Conservation (phyloP, 2,797 vertebrate genomes). For the Eptatretus atami region DNA sequence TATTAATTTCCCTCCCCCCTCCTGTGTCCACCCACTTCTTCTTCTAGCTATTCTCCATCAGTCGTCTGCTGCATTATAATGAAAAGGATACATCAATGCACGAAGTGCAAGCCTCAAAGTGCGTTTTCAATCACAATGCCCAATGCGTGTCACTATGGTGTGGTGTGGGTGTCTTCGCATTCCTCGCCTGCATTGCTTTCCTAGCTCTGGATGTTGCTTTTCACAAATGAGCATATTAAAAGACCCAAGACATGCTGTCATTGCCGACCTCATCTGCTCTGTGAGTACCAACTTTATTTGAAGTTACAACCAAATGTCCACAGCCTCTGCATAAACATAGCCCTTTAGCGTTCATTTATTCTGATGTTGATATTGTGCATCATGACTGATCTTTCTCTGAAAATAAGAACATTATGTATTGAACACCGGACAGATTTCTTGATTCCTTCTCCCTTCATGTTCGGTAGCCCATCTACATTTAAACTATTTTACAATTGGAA, state of each 20-base stretch:
- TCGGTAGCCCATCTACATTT: too few species aligned
- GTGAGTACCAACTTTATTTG: slow-evolving; percentile 15
- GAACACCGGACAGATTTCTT: too few species aligned
- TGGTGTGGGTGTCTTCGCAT: slow-evolving; percentile 54
- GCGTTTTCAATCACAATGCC: slow-evolving; percentile 80
- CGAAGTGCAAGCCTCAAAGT: slow-evolving; percentile 30
- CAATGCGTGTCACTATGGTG: slow-evolving; percentile 64
- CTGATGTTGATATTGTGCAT: too few species aligned
- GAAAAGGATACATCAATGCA: slow-evolving; percentile 64
- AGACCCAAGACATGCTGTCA: slow-evolving; percentile 72
- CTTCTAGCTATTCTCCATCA: slow-evolving; percentile 65
- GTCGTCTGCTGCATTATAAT: slow-evolving; percentile 73
- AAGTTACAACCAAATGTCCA: too few species aligned
- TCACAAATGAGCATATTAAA: slow-evolving; percentile 82
- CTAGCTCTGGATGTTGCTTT: slow-evolving; percentile 70
- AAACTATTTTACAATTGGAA: too few species aligned
- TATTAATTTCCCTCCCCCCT: too few species aligned
- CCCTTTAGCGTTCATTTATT: too few species aligned
- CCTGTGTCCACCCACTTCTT: slow-evolving; percentile 10
- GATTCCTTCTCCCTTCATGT: too few species aligned
- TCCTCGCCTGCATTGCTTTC: slow-evolving; percentile 57
- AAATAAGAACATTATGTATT: too few species aligned
- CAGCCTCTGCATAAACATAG: too few species aligned
- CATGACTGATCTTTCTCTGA: too few species aligned
- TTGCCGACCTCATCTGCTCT: slow-evolving; percentile 58